Evolutionary conservation across 2,113 vertebrate genomes (phyloP).

Genomic region (Gobius niger): DNA sequence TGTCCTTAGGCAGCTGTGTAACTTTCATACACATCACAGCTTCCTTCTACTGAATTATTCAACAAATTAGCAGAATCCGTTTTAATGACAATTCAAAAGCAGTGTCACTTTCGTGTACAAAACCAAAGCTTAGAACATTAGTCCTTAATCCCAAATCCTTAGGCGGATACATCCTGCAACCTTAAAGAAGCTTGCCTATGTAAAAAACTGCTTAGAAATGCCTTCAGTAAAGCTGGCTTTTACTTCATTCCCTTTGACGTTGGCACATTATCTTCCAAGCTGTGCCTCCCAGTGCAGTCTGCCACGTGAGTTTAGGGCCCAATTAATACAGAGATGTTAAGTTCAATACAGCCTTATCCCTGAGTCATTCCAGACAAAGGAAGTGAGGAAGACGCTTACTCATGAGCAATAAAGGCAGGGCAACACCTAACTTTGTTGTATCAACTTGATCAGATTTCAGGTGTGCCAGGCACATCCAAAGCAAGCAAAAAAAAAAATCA

Average conservation of each 20-base stretch:
- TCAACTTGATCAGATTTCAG: conserved; percentile 13
- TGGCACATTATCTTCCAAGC: background rate
- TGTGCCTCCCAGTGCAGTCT: background rate
- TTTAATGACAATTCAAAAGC: background rate
- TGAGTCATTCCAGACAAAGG: conserved; percentile 28
- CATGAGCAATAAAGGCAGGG: conserved; percentile 12
- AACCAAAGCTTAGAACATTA: background rate
- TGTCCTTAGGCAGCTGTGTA: background rate
- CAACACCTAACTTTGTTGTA: background rate
- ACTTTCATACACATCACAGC: background rate
- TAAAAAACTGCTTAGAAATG: conserved; percentile 11
- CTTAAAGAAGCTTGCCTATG: conserved; percentile 4
- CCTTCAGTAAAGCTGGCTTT: background rate
- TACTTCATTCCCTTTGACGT: conserved; percentile 14
- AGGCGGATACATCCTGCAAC: conserved; percentile 10
- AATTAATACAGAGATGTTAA: background rate
- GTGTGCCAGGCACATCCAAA: conserved; percentile 35
- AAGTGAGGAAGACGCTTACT: conserved; percentile 35
- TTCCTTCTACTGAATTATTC: background rate
- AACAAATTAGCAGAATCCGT: background rate
- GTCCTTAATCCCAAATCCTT: conserved; percentile 1
- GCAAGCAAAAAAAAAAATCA: background rate
- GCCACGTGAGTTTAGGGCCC: conserved; percentile 5
- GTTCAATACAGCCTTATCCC: conserved; percentile 1
- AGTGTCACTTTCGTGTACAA: background rate